phyloP scores from a whole-genome alignment of 2,888 invertebrate genomes.

The Drosophila phalerata region DNA sequence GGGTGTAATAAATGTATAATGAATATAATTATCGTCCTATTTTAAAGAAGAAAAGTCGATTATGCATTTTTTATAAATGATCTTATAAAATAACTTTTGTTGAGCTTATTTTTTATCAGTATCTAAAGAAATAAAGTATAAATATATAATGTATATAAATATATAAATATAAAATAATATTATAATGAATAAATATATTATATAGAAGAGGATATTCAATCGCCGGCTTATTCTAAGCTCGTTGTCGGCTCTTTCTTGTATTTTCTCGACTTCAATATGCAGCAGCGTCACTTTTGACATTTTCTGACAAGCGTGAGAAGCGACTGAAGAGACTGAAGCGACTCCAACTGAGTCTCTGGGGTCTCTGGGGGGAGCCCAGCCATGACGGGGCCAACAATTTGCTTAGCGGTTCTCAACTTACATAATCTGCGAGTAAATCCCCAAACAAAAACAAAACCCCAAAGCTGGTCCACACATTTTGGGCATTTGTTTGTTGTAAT shows the following conservation, averaged over 20 bases:
- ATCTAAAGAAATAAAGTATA: too few relatives aligned
- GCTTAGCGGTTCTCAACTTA: slow-evolving; percentile 61
- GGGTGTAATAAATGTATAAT: too few relatives aligned
- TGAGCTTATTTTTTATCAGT: too few relatives aligned
- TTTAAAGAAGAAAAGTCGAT: too few relatives aligned
- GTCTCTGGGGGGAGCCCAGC: slow-evolving; percentile 30
- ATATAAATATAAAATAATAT: too few relatives aligned
- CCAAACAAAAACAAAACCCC: slow-evolving; percentile 11
- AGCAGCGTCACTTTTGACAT: slow-evolving; percentile 76
- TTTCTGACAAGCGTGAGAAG: slow-evolving; percentile 81
- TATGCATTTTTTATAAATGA: too few relatives aligned
- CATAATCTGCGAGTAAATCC: slow-evolving; percentile 40
- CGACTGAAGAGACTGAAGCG: slow-evolving; percentile 56
- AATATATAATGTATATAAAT: too few relatives aligned
- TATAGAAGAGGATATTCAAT: not conserved
- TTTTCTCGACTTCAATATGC: slow-evolving; percentile 45
- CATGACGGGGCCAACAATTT: slow-evolving; percentile 69
- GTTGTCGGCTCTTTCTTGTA: slow-evolving; percentile 11
- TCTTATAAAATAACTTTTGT: too few relatives aligned
- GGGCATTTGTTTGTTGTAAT: slow-evolving; percentile 46
- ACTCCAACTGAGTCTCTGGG: slow-evolving; percentile 7
- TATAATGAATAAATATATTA: too few relatives aligned
- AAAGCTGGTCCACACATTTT: slow-evolving; percentile 26
- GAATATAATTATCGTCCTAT: too few relatives aligned
- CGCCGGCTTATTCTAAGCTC: slow-evolving; percentile 4